phyloP scores from a whole-genome alignment of 2,113 vertebrate species.

The Crotalus tigris region DNA sequence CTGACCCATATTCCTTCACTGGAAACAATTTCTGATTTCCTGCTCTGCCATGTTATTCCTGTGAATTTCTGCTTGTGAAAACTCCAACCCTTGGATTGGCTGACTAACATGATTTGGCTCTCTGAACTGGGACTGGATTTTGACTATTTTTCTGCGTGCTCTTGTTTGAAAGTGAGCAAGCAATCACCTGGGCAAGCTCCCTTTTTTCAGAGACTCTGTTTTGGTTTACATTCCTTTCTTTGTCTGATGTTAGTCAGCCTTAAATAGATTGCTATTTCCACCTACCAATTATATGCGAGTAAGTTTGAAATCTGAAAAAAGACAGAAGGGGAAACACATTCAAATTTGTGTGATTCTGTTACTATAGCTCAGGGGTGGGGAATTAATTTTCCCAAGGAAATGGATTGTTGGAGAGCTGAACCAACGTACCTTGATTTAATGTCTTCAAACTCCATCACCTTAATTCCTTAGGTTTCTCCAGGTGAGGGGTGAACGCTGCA shows the following conservation, averaged over 20 bases:
- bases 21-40: neutral
- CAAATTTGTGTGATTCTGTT: neutral
- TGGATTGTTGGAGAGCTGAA: no score
- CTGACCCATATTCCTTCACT: neutral
- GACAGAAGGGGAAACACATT: neutral
- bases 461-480: no score
- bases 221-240: neutral
- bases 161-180: neutral
- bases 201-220: neutral
- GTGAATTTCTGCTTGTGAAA: neutral
- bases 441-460: no score
- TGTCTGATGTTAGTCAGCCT: neutral
- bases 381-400: no score
- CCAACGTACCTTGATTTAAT: no score
- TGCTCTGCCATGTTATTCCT: neutral
- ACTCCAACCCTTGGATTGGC: neutral
- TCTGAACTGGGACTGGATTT: neutral
- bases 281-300: neutral
- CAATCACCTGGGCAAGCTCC: neutral
- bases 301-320: neutral
- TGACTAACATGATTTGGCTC: neutral
- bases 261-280: neutral
- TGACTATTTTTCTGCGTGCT: neutral
- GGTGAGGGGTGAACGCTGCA: no score
- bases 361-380: neutral